These are phyloP conservation scores for Scaptomyza flava DNA, from an alignment of 2,888 invertebrate species.

Conservation along the genomic window DNA sequence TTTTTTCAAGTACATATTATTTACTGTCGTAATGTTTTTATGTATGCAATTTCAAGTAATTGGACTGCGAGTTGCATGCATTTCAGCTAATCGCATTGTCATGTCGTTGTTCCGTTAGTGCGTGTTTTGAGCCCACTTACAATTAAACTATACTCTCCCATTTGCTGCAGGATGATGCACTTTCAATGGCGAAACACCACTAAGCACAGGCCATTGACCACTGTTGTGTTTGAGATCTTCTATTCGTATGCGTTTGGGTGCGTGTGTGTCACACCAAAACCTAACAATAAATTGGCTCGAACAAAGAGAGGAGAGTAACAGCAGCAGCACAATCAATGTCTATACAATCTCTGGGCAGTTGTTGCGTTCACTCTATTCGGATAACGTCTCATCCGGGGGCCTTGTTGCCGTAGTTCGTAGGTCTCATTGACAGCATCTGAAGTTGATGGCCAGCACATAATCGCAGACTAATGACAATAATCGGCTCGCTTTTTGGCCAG, in stretches of 20 bases:
- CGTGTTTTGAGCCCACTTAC: constrained; percentile 25
- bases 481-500: constrained; percentile 66
- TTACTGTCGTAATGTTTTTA: too few species aligned
- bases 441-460: constrained; percentile 81
- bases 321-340: constrained; percentile 67
- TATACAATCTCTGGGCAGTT: constrained; percentile 34
- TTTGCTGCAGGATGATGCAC: constrained; percentile 36
- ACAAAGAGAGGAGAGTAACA: constrained; percentile 1
- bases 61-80: too few species aligned
- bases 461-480: constrained; percentile 81
- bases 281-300: constrained; percentile 68
- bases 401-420: constrained; percentile 28
- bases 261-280: constrained; percentile 32
- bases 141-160: constrained; percentile 18
- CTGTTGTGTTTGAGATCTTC: too few species aligned
- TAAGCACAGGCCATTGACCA: constrained; percentile 24
- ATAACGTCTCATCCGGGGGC: constrained; percentile 11
- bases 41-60: too few species aligned
- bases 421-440: constrained; percentile 77
- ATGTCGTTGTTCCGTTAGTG: not conserved
- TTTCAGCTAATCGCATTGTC: too few species aligned
- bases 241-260: too few species aligned
- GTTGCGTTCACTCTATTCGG: constrained; percentile 26
- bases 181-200: constrained; percentile 17
- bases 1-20: too few species aligned